phyloP scores from a whole-genome alignment of 2,113 vertebrate species.

The Mus pahari region DNA sequence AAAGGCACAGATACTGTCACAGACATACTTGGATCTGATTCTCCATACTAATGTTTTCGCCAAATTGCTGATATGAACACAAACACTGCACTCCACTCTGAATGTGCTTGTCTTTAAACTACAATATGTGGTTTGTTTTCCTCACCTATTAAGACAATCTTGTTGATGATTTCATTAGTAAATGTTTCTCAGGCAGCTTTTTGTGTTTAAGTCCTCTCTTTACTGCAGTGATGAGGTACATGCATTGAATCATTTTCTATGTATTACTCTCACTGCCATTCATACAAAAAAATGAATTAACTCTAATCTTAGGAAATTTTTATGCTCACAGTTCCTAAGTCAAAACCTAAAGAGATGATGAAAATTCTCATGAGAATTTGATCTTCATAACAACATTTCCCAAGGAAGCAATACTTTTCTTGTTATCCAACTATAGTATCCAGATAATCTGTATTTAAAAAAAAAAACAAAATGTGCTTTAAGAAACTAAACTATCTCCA shows the following conservation, averaged over 20 bases:
- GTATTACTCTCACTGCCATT: not conserved
- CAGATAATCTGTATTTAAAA: not conserved
- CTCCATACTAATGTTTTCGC: not conserved
- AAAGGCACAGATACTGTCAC: not conserved
- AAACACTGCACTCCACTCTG: not conserved
- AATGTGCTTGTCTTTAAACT: not conserved
- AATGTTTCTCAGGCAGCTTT: not conserved
- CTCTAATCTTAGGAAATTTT: not conserved
- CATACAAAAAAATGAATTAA: not conserved
- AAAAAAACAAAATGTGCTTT: not conserved
- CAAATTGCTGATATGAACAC: not conserved
- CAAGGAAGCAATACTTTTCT: not conserved
- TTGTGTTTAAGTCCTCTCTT: not conserved
- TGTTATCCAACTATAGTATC: not conserved
- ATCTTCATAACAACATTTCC: not conserved
- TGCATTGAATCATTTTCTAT: not conserved
- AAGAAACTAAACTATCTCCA: not conserved
- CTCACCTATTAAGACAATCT: not conserved
- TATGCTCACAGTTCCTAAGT: not conserved
- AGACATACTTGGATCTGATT: no score
- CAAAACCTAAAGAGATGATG: not conserved
- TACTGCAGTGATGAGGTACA: not conserved
- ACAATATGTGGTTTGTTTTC: not conserved
- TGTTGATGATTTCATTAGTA: not conserved
- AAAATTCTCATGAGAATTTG: not conserved